Conservation (phyloP, 2,113 vertebrate species). For the Scopus umbretta region DNA sequence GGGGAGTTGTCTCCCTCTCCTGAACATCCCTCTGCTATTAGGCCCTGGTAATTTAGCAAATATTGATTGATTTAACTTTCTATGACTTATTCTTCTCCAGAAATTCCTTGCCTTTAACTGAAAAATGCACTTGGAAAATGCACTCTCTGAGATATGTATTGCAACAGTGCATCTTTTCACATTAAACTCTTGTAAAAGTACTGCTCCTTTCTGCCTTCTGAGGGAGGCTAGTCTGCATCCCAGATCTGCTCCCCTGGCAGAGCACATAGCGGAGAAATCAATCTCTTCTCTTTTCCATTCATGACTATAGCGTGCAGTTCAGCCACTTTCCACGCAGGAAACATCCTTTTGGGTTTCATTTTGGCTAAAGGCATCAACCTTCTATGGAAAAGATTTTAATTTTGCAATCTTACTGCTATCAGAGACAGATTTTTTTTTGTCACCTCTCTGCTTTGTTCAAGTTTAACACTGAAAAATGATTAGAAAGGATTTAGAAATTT, state of each 20-base stretch:
- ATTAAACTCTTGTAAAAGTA: neutral
- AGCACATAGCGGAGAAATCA: neutral
- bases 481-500: conserved; percentile 48
- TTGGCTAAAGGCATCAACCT: conserved; percentile 1
- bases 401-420: neutral
- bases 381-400: conserved; percentile 14
- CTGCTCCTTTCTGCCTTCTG: neutral
- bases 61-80: conserved; percentile 42
- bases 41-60: conserved; percentile 26
- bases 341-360: conserved; percentile 10
- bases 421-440: neutral
- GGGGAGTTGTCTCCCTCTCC: neutral
- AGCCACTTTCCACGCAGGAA: neutral
- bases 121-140: conserved; percentile 41
- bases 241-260: neutral
- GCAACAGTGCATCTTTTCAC: conserved; percentile 24
- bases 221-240: neutral
- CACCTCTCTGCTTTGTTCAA: conserved; percentile 34
- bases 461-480: conserved; percentile 10
- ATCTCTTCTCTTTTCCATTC: neutral
- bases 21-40: conserved; percentile 29
- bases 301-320: neutral
- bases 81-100: conserved; percentile 7
- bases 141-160: conserved; percentile 38
- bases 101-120: neutral